These are phyloP conservation scores for Iguana delicatissima DNA, from an alignment of 2,797 vertebrate species.

Conservation along the genomic window DNA sequence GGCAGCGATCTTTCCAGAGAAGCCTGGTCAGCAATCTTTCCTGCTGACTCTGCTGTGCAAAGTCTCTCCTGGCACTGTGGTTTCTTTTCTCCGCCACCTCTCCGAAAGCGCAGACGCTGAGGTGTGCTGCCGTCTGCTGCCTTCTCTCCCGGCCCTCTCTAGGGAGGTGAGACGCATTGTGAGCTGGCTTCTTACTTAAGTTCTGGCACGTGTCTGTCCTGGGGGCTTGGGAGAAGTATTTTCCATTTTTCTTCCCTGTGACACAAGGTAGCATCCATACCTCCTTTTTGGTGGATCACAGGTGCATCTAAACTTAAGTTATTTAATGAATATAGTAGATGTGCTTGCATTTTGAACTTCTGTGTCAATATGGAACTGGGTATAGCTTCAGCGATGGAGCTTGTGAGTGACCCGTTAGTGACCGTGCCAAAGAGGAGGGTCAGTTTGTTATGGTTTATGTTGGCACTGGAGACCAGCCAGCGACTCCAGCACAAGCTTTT, in stretches of 20 bases:
- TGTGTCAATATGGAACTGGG: not conserved
- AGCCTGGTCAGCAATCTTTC: not conserved
- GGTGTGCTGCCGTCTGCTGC: constrained; percentile 13
- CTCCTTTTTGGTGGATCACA: not conserved
- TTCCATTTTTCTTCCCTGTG: not conserved
- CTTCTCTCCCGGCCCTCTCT: not conserved
- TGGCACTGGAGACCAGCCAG: not conserved
- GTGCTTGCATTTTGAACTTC: not conserved
- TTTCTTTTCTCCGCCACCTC: not conserved
- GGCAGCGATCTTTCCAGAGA: not conserved
- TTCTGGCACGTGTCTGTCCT: not conserved
- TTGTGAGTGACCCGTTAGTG: no score
- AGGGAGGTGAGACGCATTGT: not conserved
- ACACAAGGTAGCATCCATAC: not conserved
- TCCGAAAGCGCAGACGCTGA: not conserved
- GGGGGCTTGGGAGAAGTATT: not conserved
- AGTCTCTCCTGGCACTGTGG: not conserved
- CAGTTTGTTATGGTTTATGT: not conserved
- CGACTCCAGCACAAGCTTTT: not conserved
- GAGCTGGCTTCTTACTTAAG: not conserved
- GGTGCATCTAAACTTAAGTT: not conserved
- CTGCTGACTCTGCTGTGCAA: not conserved
- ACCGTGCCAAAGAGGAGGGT: not conserved
- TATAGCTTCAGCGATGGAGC: not conserved
- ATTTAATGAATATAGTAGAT: not conserved